Percentiles rank a stretch among this genome's conserved stretches.
These are phyloP conservation scores for Drosophila kanekoi DNA, from an alignment of 2,888 invertebrate genomes.

Conservation along the genomic window DNA sequence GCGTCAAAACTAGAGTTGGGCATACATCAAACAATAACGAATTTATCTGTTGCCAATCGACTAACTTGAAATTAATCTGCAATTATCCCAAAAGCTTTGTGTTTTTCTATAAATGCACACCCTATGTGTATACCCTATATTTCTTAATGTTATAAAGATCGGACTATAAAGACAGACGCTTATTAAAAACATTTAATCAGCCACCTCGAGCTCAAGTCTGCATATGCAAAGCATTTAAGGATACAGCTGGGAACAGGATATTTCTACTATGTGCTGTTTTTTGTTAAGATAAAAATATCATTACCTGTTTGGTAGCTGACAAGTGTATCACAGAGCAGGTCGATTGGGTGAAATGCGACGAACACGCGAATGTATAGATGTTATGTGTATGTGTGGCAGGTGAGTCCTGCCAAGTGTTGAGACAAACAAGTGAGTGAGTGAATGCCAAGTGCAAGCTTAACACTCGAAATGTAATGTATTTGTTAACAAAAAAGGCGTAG, in stretches of 20 bases:
- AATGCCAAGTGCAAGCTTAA: constrained; percentile 62
- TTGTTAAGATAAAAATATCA: constrained; percentile 17
- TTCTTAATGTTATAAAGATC: too few species aligned
- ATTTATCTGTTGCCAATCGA: too few species aligned
- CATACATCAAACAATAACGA: too few species aligned
- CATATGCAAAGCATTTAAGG: background rate
- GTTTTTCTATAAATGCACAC: too few species aligned
- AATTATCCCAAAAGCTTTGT: too few species aligned
- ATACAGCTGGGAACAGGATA: background rate
- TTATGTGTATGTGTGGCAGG: constrained; percentile 1
- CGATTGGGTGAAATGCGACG: constrained; percentile 3
- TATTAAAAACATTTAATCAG: background rate
- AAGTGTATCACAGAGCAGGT: constrained; percentile 2
- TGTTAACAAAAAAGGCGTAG: constrained; percentile 50
- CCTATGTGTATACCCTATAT: too few species aligned
- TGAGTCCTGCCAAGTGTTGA: constrained; percentile 37
- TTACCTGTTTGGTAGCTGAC: constrained; percentile 26
- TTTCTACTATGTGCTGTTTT: too few species aligned
- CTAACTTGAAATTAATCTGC: too few species aligned
- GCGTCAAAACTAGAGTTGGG: too few species aligned
- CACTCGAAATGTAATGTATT: constrained; percentile 69
- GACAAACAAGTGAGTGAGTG: constrained; percentile 43
- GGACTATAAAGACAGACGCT: too few species aligned
- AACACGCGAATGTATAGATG: background rate
- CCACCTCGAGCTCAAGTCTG: background rate